Conservation (phyloP, 2,888 invertebrate genomes). For the Dryadula phaetusa region DNA sequence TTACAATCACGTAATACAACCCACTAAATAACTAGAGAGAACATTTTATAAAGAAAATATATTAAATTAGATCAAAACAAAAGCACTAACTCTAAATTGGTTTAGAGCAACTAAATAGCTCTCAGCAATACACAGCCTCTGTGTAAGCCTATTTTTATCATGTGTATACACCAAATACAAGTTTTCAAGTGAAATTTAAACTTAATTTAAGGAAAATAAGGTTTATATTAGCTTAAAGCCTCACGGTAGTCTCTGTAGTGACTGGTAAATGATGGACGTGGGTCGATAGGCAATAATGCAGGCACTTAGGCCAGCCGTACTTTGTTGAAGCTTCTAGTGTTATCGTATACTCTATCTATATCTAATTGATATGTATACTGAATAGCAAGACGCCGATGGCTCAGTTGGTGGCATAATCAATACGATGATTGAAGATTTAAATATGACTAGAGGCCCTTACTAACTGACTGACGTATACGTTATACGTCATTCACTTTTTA, state of each 20-base stretch:
- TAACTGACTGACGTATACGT: too few relatives aligned
- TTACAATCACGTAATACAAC: too few relatives aligned
- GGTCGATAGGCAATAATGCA: conserved; percentile 25
- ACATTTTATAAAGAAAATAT: too few relatives aligned
- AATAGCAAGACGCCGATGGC: not conserved
- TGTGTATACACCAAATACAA: not conserved
- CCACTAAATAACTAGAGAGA: too few relatives aligned
- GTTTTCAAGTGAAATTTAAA: not conserved
- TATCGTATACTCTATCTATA: not conserved
- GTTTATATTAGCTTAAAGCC: not conserved
- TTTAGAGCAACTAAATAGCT: not conserved
- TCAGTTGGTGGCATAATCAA: not conserved
- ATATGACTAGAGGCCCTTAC: too few relatives aligned
- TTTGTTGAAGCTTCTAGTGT: conserved; percentile 11
- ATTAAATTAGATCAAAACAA: too few relatives aligned
- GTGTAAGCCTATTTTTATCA: too few relatives aligned
- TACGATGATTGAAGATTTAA: too few relatives aligned
- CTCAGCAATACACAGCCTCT: not conserved
- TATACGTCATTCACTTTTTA: too few relatives aligned
- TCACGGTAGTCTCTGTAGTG: not conserved
- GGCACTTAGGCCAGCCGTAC: not conserved
- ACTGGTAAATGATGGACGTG: conserved; percentile 8
- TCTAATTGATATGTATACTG: conserved; percentile 1
- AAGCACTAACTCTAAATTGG: not conserved
- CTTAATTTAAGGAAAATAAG: not conserved